phyloP scores from a whole-genome alignment of 2,797 vertebrate species.

The Simalia tracyae region DNA sequence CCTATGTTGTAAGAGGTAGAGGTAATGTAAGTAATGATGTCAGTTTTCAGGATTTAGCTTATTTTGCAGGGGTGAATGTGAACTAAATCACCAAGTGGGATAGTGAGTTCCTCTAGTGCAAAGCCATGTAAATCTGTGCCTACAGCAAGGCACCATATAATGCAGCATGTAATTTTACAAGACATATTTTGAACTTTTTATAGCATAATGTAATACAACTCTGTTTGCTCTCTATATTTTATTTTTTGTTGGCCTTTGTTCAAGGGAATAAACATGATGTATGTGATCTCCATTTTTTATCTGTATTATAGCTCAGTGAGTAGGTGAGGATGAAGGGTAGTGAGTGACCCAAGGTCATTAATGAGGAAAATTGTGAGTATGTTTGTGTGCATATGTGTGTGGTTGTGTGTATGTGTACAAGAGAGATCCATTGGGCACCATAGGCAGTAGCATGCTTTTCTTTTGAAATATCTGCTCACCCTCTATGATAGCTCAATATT shows the following conservation, averaged over 20 bases:
- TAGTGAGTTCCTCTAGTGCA: neutral
- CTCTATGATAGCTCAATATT: neutral
- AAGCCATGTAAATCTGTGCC: neutral
- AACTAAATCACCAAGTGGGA: neutral
- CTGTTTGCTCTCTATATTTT: neutral
- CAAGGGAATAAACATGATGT: neutral
- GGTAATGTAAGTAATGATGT: neutral
- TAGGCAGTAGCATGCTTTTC: neutral
- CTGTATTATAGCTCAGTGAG: neutral
- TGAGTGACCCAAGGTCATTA: no score
- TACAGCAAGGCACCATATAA: neutral
- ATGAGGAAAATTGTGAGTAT: neutral
- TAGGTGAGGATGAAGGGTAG: neutral
- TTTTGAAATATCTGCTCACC: constrained; percentile 4
- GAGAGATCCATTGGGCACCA: neutral
- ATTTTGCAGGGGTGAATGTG: neutral
- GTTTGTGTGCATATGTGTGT: neutral
- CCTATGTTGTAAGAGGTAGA: neutral
- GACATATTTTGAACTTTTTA: neutral
- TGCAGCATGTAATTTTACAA: neutral
- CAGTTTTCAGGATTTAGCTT: neutral
- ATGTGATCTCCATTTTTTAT: neutral
- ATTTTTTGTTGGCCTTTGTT: neutral
- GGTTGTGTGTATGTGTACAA: neutral
- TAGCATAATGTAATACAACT: neutral